Base-by-base conservation (phyloP, 2,113 vertebrate species). In the Synchiropus splendidus region DNA sequence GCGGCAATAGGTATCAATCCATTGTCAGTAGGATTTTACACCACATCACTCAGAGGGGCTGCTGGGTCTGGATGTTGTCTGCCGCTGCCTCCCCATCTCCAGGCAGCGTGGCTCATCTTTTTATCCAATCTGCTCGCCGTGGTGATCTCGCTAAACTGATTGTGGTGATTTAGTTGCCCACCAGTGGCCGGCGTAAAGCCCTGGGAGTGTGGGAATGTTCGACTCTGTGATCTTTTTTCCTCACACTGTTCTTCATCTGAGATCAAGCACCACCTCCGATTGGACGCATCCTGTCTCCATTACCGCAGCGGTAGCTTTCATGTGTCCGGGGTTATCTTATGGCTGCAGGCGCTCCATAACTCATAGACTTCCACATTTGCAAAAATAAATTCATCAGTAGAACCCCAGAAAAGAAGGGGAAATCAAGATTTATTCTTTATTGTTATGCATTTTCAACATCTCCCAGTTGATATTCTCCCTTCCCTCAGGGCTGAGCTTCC, bases 201-300 rank as follows among this genome's bases (percentile, higher is more conserved):
- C 61, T 48, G 39, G 31, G 64, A 73, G 68, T 78, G 64, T 71
- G 64, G 70, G 72, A 79, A 77, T 74, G 70, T 71, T 27, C 70
- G 69, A 71, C 47, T 46, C 62, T 73, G 60, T 76, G 70, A 81
- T 75, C 67, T 72, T 40, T 43, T 51, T 64, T 62, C 41, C 74
- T 47, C 17, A 1, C 57, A 47, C 48, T 39, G 39, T 15, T 36
- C 64, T 53, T 27, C 39, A 54, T 46, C 54, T 61, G 39, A 67
- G 70, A 76, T 81, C 74, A 63, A 45, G 54, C 68, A n/a, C 64
- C 48, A 39, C 54, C 58, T 42, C 72, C 72, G 70, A 68, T 72
- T 81, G 76, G 68, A 70, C 76, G 71, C 76, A 75, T 54, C 60
- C 66, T 39, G 43, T 65, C 56, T 60, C 51, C 39, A 12, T 67